Conservation (phyloP, 2,888 invertebrate species). For the Arrhopalites spinosus region DNA sequence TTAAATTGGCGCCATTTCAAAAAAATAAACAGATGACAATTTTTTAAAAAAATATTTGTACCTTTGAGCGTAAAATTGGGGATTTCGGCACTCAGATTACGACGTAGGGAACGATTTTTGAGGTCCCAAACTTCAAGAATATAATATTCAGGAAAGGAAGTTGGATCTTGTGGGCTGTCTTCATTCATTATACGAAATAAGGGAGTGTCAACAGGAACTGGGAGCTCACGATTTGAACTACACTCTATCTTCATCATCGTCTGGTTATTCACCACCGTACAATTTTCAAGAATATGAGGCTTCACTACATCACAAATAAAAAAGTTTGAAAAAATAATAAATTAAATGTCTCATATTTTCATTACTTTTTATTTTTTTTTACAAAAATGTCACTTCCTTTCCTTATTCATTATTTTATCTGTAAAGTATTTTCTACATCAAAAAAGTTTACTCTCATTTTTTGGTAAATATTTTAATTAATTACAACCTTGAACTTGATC, state of each 20-base stretch:
- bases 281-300: constrained; percentile 85
- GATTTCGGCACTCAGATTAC: constrained; percentile 57
- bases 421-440: neutral
- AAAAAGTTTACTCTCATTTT: too few species aligned
- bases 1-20: too few species aligned
- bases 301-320: constrained; percentile 68
- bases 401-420: neutral
- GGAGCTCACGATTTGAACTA: constrained; percentile 57
- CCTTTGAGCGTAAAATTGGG: constrained; percentile 62
- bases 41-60: too few species aligned
- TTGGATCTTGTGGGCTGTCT: constrained; percentile 53
- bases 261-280: constrained; percentile 82
- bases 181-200: constrained; percentile 56
- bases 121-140: constrained; percentile 57
- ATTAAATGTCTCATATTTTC: neutral
- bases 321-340: neutral
- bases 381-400: neutral
- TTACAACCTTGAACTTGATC: too few species aligned
- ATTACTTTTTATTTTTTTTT: neutral
- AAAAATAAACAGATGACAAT: too few species aligned
- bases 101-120: constrained; percentile 69
- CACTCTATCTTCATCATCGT: constrained; percentile 85
- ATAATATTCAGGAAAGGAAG: constrained; percentile 54
- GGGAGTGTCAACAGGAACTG: constrained; percentile 55
- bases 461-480: too few species aligned